These are phyloP conservation scores for Tinea pellionella DNA, from an alignment of 2,888 invertebrate species.

Conservation along the genomic window DNA sequence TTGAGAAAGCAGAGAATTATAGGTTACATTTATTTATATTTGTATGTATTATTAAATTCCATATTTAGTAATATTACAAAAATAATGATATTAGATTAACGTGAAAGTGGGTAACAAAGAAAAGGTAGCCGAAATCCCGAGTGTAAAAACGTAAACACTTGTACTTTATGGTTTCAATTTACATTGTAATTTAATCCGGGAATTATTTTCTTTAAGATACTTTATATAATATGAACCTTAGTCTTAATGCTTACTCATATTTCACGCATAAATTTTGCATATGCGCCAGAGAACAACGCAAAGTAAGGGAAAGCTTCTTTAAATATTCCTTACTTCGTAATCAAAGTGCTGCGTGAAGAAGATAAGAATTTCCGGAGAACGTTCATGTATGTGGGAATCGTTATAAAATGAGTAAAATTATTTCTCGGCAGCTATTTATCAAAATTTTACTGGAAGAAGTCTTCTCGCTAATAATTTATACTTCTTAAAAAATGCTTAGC, in stretches of 20 bases:
- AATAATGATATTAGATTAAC: no score
- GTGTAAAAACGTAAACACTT: background rate
- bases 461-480: constrained; percentile 29
- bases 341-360: constrained; percentile 61
- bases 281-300: constrained; percentile 49
- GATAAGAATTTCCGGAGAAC: constrained; percentile 58
- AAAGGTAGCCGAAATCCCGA: background rate
- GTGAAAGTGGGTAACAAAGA: no score
- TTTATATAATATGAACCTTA: constrained; percentile 7
- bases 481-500: constrained; percentile 23
- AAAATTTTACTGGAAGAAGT: constrained; percentile 41
- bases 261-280: constrained; percentile 39
- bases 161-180: constrained; percentile 3
- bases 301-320: constrained; percentile 51
- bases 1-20: no score
- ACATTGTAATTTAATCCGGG: background rate
- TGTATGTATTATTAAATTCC: no score
- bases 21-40: no score
- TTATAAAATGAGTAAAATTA: constrained; percentile 47
- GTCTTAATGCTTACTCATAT: constrained; percentile 32
- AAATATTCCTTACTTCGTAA: constrained; percentile 63
- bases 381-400: constrained; percentile 36
- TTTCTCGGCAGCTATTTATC: constrained; percentile 53
- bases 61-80: no score
- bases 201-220: constrained; percentile 5